Percentiles rank a stretch among this genome's conserved stretches.
Evolutionary conservation across 2,797 vertebrate species (phyloP).

Genomic region (Chaenodraco wilsoni): DNA sequence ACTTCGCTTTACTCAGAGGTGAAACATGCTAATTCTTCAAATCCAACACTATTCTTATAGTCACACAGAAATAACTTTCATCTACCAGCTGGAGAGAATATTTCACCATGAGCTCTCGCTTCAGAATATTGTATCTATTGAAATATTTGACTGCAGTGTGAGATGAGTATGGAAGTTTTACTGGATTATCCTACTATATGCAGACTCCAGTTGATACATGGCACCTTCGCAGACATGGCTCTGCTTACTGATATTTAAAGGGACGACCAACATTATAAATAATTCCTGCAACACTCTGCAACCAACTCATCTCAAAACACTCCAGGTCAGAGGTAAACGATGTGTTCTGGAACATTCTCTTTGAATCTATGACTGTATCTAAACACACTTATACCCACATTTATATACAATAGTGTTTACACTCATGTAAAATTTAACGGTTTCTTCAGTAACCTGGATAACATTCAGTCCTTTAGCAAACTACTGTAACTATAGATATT

Average conservation of each 20-base stretch:
- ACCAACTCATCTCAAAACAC: too few relatives aligned
- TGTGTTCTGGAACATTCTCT: too few relatives aligned
- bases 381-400: too few relatives aligned
- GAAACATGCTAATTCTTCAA: slow-evolving; percentile 5
- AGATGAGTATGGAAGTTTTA: background rate
- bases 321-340: too few relatives aligned
- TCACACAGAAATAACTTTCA: background rate
- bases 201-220: background rate
- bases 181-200: background rate
- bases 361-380: too few relatives aligned
- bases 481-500: background rate
- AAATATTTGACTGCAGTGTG: background rate
- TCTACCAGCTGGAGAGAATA: background rate
- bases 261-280: too few relatives aligned
- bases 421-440: background rate
- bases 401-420: background rate
- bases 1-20: background rate
- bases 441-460: background rate
- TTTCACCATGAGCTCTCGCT: background rate
- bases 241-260: too few relatives aligned
- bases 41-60: background rate
- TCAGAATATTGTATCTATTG: background rate
- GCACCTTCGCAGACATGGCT: too few relatives aligned
- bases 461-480: background rate
- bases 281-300: too few relatives aligned